A percentile compares a stretch with the other conserved stretches of the same genome.
Conservation (phyloP, 2,797 vertebrate genomes). For the Manis crassicaudata region DNA sequence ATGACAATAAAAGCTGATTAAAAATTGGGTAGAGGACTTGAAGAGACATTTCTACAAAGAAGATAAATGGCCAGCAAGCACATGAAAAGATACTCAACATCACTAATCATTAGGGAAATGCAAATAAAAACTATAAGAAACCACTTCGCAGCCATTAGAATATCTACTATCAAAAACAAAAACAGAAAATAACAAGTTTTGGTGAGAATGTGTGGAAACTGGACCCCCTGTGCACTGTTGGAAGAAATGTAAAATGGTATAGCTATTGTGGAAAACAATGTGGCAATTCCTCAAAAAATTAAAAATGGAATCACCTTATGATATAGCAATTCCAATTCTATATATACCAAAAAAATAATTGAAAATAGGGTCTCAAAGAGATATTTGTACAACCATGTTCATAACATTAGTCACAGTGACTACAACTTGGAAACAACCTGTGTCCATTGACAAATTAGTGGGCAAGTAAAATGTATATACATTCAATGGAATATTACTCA, state of each 20-base stretch:
- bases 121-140: not conserved
- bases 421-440: not conserved
- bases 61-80: not conserved
- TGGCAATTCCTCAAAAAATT: not conserved
- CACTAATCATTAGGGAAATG: not conserved
- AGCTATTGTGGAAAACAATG: not conserved
- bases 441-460: not conserved
- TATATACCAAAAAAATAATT: not conserved
- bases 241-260: not conserved
- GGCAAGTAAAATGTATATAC: not conserved
- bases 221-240: not conserved
- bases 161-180: not conserved
- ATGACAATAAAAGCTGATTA: not conserved
- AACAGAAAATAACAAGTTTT: not conserved
- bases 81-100: not conserved
- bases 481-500: not conserved
- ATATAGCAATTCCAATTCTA: not conserved
- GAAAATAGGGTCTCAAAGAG: not conserved
- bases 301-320: not conserved
- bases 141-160: not conserved
- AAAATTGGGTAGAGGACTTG: not conserved
- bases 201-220: not conserved
- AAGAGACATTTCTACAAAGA: not conserved
- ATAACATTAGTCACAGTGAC: not conserved
- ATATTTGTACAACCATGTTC: not conserved